Evolutionary conservation across 2,113 vertebrate genomes (phyloP), one percentile per base, ranked within the genome.

Genomic region (Paedocypris sp.): DNA sequence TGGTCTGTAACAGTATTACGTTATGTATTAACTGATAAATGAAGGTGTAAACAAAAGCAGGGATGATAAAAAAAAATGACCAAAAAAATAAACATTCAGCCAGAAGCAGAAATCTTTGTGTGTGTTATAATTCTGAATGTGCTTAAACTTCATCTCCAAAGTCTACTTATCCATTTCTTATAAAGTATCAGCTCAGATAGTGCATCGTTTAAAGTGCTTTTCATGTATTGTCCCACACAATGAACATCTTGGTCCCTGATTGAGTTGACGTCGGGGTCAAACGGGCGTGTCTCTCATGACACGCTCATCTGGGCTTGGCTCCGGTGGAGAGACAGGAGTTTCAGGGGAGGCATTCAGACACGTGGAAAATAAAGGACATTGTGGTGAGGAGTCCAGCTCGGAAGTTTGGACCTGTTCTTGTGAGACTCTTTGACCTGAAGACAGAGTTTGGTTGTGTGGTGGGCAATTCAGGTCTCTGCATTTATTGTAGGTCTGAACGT

Each of bases 241-340:
- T 33, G 28, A 35, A 19, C 22, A 1, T 10, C 41, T 42, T 57
- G 36, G 38, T 57, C 53, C 52, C 52, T 56, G 23, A 49, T 36
- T 29, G 25, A 61, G 36, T 38, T 32, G 2, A 1, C 16, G 12
- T 26, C 22, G 36, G 3, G 1, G 23, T 69, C 26, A 96, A 79
- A 96, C 93, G 0, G 93, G 93, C 2, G 92, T 95, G n/a, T 94
- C 91, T 64, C 90, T 88, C 69, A 97, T 88, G 2, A 93, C 92
- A 0, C 91, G 89, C 75, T 95, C 91, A 29, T 90, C 90, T 0
- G 89, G 91, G 69, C 79, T 78, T 3, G 79, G 82, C 51, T 91
- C 87, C 70, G 84, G 69, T 81, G 87, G 1, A 76, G 82, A 67
- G 83, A 60, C 74, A 85, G n/a, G n/a, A n/a, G n/a, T n/a, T n/a